Base-by-base conservation (phyloP, 2,888 invertebrate species). In the Idaea dimidiata region DNA sequence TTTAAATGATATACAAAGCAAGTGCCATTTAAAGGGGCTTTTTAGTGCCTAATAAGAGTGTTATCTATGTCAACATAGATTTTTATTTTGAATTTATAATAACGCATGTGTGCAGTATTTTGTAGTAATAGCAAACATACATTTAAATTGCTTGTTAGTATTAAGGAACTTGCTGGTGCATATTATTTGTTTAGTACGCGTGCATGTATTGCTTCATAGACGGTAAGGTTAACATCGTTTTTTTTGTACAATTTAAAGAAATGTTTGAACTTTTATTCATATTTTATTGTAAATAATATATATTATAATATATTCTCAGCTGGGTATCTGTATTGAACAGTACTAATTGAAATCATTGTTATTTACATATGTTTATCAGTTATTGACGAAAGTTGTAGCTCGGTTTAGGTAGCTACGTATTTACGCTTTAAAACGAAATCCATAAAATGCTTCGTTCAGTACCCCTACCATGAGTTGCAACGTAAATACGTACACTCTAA, bases 101-200 rank as follows among this genome's bases (percentile, higher is more conserved):
- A 76, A 74, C 83, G 88, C 87, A 88, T 86, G 89, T 79, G 76
- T 86, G 86, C 88, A 89, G 89, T 89, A 89, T 88, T 89, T 89
- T 82, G 79, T 83, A 83, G 77, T 72, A 65, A 74, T 81, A 80
- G 74, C 78, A 68, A 70, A 63, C 70, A 66, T 75, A 75, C 75
- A 77, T 72, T 74, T 72, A 66, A 77, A 79, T 76, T 72, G 77
- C 75, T 78, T 79, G 82, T 81, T 70, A 63, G 59, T 62, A 62
- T 64, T 63, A 67, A 65, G 68, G 59, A 66, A n/a, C 53, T 63
- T 66, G 60, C 59, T 67, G 66, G 72, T 70, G 72, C 70, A 69
- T 43, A 43, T 71, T 66, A 67, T 62, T 62, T 64, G 3, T 64
- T 62, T 64, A 62, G 65, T 63, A 62, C 63, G 69, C 69, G 68